phyloP scores from a whole-genome alignment of 2,888 invertebrate genomes.

The Trissolcus brochymenae region DNA sequence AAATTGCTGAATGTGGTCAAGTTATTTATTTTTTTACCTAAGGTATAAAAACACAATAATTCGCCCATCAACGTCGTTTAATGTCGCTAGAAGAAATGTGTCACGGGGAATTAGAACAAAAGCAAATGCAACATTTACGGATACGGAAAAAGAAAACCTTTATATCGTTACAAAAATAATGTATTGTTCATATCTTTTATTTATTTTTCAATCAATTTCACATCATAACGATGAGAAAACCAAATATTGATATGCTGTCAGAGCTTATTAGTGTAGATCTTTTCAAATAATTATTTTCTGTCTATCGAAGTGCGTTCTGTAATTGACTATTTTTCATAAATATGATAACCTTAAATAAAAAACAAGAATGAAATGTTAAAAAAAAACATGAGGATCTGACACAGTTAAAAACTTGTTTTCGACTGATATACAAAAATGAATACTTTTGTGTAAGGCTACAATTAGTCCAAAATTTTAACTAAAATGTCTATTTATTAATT shows the following conservation, averaged over 20 bases:
- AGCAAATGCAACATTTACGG: constrained; percentile 43
- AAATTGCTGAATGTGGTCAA: constrained; percentile 28
- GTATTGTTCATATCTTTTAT: constrained; percentile 43
- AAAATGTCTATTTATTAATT: too few species aligned
- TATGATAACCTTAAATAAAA: too few species aligned
- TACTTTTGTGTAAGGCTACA: too few species aligned
- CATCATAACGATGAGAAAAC: constrained; percentile 42
- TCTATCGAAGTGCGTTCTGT: constrained; percentile 41
- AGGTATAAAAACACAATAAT: constrained; percentile 36
- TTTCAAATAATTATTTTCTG: constrained; percentile 44
- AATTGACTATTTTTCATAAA: constrained; percentile 30
- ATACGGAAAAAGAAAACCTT: constrained; percentile 36
- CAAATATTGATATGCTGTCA: constrained; percentile 45
- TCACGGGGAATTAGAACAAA: constrained; percentile 49
- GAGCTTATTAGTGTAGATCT: constrained; percentile 36
- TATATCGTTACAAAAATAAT: constrained; percentile 42
- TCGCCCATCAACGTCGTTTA: constrained; percentile 40
- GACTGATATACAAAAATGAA: too few species aligned
- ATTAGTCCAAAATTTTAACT: too few species aligned
- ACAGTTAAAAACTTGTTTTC: too few species aligned
- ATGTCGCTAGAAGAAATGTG: constrained; percentile 41
- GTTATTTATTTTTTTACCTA: constrained; percentile 25
- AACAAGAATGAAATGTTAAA: neutral
- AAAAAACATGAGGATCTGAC: too few species aligned
- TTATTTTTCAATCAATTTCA: constrained; percentile 41